Percentiles rank a stretch among this genome's conserved stretches.
These are phyloP conservation scores for rabbit (Oryctolagus cuniculus) DNA, from an alignment of 2,113 vertebrate species.

Conservation along the genomic window mOryCun1.1 NC_091452.1:26687501-26688000, in stretches of 20 bases:
- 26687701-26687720: neutral
- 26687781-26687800: constrained; percentile 36
- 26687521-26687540: too few relatives aligned
- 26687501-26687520: too few relatives aligned
- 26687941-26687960: constrained; percentile 47
- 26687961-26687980: constrained; percentile 75
- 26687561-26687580: too few relatives aligned
- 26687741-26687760: neutral
- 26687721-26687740: constrained; percentile 55
- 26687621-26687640: neutral
- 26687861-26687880: constrained; percentile 80
- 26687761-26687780: constrained; percentile 43
- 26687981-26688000: constrained; percentile 78
- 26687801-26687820: constrained; percentile 60
- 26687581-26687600: too few relatives aligned
- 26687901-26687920: constrained; percentile 82
- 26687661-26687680: neutral
- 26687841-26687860: constrained; percentile 79
- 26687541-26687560: too few relatives aligned
- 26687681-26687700: neutral
- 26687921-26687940: constrained; percentile 78
- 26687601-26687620: neutral
- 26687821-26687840: constrained; percentile 48
- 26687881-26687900: constrained; percentile 83
- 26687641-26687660: constrained; percentile 26